Evolutionary conservation across 2,797 vertebrate genomes (phyloP), one percentile per base, ranked within the genome.

Genomic region (Anguilla anguilla): DNA sequence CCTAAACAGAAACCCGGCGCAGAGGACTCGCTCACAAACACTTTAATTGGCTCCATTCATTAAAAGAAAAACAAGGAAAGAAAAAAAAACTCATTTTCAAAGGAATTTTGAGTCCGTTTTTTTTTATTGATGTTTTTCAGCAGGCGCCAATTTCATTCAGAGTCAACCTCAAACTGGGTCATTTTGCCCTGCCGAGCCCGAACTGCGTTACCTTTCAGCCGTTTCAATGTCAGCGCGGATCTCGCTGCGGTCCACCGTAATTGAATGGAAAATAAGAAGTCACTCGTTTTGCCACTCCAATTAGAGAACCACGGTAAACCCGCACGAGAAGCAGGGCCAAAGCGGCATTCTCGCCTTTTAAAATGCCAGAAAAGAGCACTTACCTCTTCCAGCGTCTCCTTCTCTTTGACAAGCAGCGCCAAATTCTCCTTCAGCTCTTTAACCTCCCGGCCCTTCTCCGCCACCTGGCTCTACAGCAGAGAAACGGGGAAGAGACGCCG

Each of bases 371-470:
- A 93, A 35, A 17, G 22, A 55, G 85, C 89, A 93, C 95, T 89
- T 90, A 96, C 96, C 96, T 92, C 96, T 92, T 96, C 95, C 72
- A 96, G 92, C 92, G 95, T 95, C 91, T 98, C 97, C 96, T 99
- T 98, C 90, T 97, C 97, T 92, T 93, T 97, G 88, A 93, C 92
- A 84, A 98, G 92, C 5, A 94, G 94, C 46, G 96, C 96, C 85
- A 99, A 91, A 89, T 95, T 96, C 88, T 97, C 96, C 93, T 96
- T 96, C 91, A 99, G 93, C 28, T 97, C 97, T 92, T 96, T 97
- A 95, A 99, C 96, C 93, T 97, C 96, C 81, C 97, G 96, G 69
- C 98, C 98, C 89, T 98, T 99, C 94, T 98, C 97, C 3, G 97
- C 97, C 90, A 98, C 95, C 88, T 98, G 98, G 94, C 98, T 96